Base-by-base conservation (phyloP, 2,888 invertebrate genomes). In the Ommatoiulus sabulosus region DNA sequence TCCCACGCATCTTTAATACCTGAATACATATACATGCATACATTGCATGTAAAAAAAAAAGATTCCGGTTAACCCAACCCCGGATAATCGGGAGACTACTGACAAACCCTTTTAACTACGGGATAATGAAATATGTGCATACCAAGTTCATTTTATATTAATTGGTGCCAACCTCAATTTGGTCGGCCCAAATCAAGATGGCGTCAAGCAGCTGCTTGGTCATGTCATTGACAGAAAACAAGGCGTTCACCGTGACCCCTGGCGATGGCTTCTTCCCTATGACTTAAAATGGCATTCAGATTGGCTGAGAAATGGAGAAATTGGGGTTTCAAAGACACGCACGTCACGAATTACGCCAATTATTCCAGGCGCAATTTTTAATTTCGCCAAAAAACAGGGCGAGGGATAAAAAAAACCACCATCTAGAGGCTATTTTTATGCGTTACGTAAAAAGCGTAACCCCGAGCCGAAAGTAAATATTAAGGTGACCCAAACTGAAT, bases 241-340 rank as follows among this genome's bases (percentile, higher is more conserved):
- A 24, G 72, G 72, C 72, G 72, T 72, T 72, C 72, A 72, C 72
- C 72, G 72, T 72, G 72, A 72, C 72, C 72, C 72, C 24, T 72
- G 46, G 72, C 24, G 72, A 72, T 24, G 24, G 24, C 72, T 72
- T 72, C 72, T 72, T 72, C 63, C 20, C 63, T 6, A 72, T 72
- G 72, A 72, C 72, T 72, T 72, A 72, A 72, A 72, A 72, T 72
- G 72, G 72, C 7, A 8, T 8, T 72, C 20, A 8, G 24, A 72
- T 1, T 8, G 72, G 72, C 24, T 72, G 10, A 72, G 72, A 72
- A 24, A 24, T 2, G 20, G 8, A 72, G 72, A 72, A 24, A 72
- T 72, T 72, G 72, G 24, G 72, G 72, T 72, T 72, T 63, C 63
- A 48, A 48, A 48, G 12, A 48, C 48, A 63, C 24, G 4, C 1